These are phyloP conservation scores for Enhydra lutris DNA, from an alignment of 2,113 vertebrate genomes.

Conservation along the genomic window DNA sequence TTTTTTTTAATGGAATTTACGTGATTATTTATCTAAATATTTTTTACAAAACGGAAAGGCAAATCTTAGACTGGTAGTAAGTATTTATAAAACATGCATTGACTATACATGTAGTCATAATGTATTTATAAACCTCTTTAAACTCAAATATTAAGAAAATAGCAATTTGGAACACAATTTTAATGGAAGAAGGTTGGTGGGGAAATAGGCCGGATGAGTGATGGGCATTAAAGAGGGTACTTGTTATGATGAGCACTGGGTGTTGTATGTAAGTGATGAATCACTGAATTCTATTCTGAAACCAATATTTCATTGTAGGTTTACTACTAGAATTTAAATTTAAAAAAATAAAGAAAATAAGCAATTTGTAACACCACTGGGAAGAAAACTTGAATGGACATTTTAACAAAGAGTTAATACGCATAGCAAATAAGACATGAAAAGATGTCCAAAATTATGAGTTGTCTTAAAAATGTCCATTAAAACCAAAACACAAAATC, in stretches of 20 bases:
- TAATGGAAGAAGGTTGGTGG: background rate
- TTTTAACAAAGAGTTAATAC: background rate
- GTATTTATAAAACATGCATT: background rate
- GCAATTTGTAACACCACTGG: background rate
- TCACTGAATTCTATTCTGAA: background rate
- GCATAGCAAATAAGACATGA: background rate
- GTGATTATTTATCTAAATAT: background rate
- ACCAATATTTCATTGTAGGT: background rate
- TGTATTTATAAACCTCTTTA: background rate
- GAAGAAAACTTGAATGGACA: background rate
- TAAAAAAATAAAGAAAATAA: background rate
- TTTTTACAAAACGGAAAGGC: background rate
- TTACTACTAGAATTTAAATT: background rate
- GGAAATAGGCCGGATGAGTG: background rate
- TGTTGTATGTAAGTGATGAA: background rate
- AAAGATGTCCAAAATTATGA: background rate
- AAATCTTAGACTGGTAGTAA: background rate
- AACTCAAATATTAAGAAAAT: background rate
- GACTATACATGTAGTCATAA: background rate
- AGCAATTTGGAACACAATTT: background rate
- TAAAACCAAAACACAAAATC: background rate
- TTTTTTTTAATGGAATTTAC: background rate
- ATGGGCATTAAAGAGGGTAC: background rate
- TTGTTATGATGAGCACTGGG: too few species aligned
- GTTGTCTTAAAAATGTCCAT: background rate